Base-by-base conservation (phyloP, 2,113 vertebrate genomes). In the Scartelaos histophorus region DNA sequence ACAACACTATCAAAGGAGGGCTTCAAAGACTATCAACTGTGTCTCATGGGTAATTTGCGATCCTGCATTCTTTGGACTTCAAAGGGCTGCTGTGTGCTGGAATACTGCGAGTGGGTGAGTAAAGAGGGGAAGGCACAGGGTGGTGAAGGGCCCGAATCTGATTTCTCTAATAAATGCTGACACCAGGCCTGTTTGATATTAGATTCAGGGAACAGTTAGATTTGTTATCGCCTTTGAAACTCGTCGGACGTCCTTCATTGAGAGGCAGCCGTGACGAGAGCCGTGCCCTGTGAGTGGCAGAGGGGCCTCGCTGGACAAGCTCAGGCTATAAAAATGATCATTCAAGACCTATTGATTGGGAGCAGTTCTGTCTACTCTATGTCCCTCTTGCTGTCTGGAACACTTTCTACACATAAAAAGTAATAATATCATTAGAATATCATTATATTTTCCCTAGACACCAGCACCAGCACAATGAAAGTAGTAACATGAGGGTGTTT, bases 141-240 rank as follows among this genome's bases (percentile, higher is more conserved):
- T 51, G 76, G 76, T 77, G 80, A 74, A 85, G 93, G 93, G 91
- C 74, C 80, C 84, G 94, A 94, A 94, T 97, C 94, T 84, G 95
- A 96, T 97, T 96, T 92, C 95, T 96, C 94, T 98, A 97, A 99
- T 98, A 98, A 97, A 94, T 95, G 96, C 94, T 98, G 97, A 96
- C 97, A 97, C 94, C 80, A 79, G 93, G 90, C 93, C 95, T 93
- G 95, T 98, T 98, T 99, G 97, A 98, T 98, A 98, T 95, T 92
- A 95, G 95, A 96, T 95, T 95, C 95, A 89, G 95, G 94, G 95
- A 98, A 95, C 95, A 89, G 95, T 97, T 95, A 94, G 95, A 96
- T 96, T 97, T 94, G 95, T 96, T 95, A 95, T 93, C 89, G 94
- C 93, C 95, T 98, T 98, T 97, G 95, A 98, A 97, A 98, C 92